Evolutionary conservation across 1,140 invertebrate species (phyloP).

Genomic region (Leptestheria dahalacensis): DNA sequence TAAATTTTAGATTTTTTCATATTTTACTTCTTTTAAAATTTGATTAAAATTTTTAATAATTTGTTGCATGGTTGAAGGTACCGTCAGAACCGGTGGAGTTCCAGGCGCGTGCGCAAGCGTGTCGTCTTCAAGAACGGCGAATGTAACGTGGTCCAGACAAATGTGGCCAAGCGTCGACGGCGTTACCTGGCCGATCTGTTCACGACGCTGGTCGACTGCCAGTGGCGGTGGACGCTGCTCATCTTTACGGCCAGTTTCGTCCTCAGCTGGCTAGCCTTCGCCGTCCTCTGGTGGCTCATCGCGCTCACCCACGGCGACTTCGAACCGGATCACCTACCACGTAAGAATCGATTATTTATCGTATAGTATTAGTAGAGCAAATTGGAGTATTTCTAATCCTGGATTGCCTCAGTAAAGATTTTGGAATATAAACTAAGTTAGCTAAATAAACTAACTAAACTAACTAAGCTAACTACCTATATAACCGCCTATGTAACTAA

Average conservation of each 20-base stretch:
- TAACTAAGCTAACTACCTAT: too few species aligned
- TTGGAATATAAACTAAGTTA: too few species aligned
- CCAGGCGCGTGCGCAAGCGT: slow-evolving; percentile 55
- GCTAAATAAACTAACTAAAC: too few species aligned
- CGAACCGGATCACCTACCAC: slow-evolving; percentile 48
- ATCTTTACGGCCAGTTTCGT: slow-evolving; percentile 84
- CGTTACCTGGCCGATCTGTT: slow-evolving; percentile 55
- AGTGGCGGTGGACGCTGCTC: slow-evolving; percentile 91
- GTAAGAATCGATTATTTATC: slow-evolving; percentile 20
- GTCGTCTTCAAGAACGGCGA: slow-evolving; percentile 89
- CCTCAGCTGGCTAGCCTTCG: slow-evolving; percentile 80
- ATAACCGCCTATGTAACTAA: too few species aligned
- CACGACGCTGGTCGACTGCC: slow-evolving; percentile 44
- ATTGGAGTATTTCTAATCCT: too few species aligned
- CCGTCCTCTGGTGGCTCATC: slow-evolving; percentile 83
- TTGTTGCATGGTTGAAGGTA: too few species aligned
- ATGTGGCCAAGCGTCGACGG: slow-evolving; percentile 71
- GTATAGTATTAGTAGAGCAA: too few species aligned
- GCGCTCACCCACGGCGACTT: slow-evolving; percentile 83
- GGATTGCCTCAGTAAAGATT: too few species aligned
- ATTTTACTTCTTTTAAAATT: too few species aligned
- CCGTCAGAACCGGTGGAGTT: slow-evolving; percentile 58
- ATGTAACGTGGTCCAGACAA: slow-evolving; percentile 79
- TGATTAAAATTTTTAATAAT: too few species aligned
- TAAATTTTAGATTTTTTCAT: too few species aligned